Conservation (phyloP, 2,888 invertebrate genomes). For the Protophormia terraenovae region DNA sequence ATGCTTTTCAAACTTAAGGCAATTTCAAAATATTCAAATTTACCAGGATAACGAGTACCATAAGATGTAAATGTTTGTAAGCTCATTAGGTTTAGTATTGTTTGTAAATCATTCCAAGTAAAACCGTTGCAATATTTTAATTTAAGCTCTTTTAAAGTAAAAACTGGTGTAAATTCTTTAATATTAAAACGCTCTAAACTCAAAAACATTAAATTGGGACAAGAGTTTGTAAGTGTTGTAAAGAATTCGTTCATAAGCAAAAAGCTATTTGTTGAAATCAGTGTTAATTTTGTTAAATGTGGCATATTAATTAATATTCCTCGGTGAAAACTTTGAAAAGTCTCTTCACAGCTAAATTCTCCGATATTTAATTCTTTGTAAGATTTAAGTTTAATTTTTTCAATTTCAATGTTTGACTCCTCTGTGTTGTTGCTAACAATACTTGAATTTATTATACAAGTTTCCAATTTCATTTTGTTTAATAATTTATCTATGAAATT, state of each 20-base stretch:
- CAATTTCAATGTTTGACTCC: too few species aligned
- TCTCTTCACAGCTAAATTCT: neutral
- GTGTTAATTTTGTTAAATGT: neutral
- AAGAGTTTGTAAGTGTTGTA: neutral
- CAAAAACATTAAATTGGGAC: neutral
- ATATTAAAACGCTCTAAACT: neutral
- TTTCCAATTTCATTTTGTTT: too few species aligned
- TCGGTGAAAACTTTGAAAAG: neutral
- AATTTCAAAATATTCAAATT: neutral
- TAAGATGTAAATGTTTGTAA: neutral
- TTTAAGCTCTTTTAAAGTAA: neutral
- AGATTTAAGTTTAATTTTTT: neutral
- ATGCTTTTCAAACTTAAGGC: neutral
- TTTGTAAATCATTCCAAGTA: slow-evolving; percentile 11
- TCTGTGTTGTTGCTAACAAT: too few species aligned
- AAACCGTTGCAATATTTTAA: neutral
- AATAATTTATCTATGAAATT: too few species aligned
- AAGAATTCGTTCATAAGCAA: neutral
- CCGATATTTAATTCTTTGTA: neutral
- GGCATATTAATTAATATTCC: neutral
- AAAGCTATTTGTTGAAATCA: neutral
- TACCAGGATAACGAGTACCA: neutral
- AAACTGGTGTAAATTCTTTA: neutral
- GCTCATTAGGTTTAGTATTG: neutral
- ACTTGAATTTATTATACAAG: too few species aligned